Base-by-base conservation (phyloP, 1,140 invertebrate species). In the Papilio dardanus region DNA sequence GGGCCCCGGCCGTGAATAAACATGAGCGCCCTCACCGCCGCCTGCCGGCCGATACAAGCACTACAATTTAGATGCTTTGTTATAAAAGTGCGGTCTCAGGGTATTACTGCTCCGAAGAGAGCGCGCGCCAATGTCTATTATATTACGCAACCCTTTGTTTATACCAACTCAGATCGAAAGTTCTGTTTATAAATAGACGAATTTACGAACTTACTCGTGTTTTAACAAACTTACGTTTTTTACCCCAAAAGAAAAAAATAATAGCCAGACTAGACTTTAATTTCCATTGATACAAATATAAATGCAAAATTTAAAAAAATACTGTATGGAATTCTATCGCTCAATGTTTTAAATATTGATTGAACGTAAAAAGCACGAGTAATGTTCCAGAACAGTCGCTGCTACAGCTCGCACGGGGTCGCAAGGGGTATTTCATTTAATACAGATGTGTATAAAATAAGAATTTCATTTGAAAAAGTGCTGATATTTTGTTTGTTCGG, bases 1-100 rank as follows among this genome's bases (percentile, higher is more conserved):
- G 82, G 83, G 83, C 78, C 46, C 76, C 78, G 80, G 35, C 81
- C 71, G 83, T 85, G 84, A 85, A 88, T 88, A 88, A 88, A 90
- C 86, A 90, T 86, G 85, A 86, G 79, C 76, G n/a, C 46, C 81
- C 81, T 83, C 78, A 68, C 75, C 8, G 76, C 79, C 46, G 21
- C 50, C 19, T 7, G 50, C 54, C 21, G 54, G 4, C 24, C 54
- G 24, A 62, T 62, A 30, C 10, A 40, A 30, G 12, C 42, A 50
- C 12, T 31, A 50, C 71, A 58, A 58, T 73, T 73, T 73, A 58
- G 71, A 62, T 21, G 30, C 71, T 58, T 73, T 73, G 71, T 58
- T 73, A 58, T 73, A 73, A 58, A 73, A 73, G 31, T 73, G 71
- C 71, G 71, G 46, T 73, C 54, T 73, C 71, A 73, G 46, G 71